These are phyloP conservation scores for Morus bassanus DNA, from an alignment of 2,797 vertebrate species.

Conservation along the genomic window DNA sequence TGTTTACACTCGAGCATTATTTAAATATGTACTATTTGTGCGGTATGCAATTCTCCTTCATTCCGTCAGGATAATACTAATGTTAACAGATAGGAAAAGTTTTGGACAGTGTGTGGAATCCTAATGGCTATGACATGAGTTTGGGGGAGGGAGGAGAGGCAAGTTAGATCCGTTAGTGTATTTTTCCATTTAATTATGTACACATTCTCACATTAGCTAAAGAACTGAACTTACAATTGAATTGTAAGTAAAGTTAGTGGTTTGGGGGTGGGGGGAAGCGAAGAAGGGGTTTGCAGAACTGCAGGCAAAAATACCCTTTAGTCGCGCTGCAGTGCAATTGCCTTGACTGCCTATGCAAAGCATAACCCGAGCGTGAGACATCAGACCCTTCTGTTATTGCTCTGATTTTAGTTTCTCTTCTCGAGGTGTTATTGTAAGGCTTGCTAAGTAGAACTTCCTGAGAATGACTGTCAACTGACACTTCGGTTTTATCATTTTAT, in stretches of 20 bases:
- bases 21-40: not conserved
- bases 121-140: not conserved
- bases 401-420: not conserved
- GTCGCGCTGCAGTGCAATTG: not conserved
- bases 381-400: not conserved
- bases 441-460: not conserved
- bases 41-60: not conserved
- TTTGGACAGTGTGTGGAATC: not conserved
- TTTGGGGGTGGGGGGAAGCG: not conserved
- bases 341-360: not conserved
- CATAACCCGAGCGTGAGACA: accelerated
- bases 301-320: not conserved
- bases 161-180: not conserved
- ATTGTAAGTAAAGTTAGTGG: not conserved
- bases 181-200: not conserved
- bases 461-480: not conserved
- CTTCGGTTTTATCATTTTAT: not conserved
- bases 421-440: not conserved
- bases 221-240: not conserved
- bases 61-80: not conserved
- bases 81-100: not conserved
- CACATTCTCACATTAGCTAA: not conserved
- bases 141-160: not conserved
- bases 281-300: not conserved
- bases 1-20: slow-evolving; percentile 22